Base-by-base conservation (phyloP, 2,888 invertebrate species). In the Oscheius sp. region DNA sequence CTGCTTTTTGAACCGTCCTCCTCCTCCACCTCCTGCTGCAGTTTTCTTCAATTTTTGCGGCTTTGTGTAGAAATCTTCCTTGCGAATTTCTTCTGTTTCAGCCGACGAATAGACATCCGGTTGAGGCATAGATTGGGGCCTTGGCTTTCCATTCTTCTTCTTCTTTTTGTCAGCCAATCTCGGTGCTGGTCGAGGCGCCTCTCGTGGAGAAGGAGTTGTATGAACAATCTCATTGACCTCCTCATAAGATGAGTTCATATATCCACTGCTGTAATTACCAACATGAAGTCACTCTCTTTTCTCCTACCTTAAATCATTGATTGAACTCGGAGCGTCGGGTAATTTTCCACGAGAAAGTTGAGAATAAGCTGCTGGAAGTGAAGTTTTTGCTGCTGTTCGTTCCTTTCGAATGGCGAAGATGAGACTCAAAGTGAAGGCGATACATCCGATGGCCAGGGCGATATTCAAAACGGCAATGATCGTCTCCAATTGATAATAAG, bases 221-320 rank as follows among this genome's bases (percentile, higher is more conserved):
- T 34, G 31, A 10, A 67, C 48, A 33, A 57, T 48, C 25, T 65
- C 58, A 17, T 37, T 57, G 5, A 57, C 64, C 27, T 78, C 77
- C 20, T 81, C 81, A 50, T 79, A 82, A 17, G 76, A 77, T 10
- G 81, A 79, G 65, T 82, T 82, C 75, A 81, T 72, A 53, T 82
- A 82, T 8, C 79, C 80, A 50, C 76, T 79, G 64, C 81, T 80
- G 58, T 58, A 73, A 58, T 15, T 15, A n/a, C 15, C 3, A 52
- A 50, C 3, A 34, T 8, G 29, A 23, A 27, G 52, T 29, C 23
- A 27, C 12, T 20, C 2, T 3, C 3, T 29, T 2, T 6, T n/a
- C n/a, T 8, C 53, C 25, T 12, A 33, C 53, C 37, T 65, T n/a
- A 65, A 39, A 29, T 66, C 66, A 31, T 66, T 57, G 10, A 66